Percentiles rank a stretch among this genome's conserved stretches.
Conservation (phyloP, 2,113 vertebrate species). For the Todiramphus chloris region DNA sequence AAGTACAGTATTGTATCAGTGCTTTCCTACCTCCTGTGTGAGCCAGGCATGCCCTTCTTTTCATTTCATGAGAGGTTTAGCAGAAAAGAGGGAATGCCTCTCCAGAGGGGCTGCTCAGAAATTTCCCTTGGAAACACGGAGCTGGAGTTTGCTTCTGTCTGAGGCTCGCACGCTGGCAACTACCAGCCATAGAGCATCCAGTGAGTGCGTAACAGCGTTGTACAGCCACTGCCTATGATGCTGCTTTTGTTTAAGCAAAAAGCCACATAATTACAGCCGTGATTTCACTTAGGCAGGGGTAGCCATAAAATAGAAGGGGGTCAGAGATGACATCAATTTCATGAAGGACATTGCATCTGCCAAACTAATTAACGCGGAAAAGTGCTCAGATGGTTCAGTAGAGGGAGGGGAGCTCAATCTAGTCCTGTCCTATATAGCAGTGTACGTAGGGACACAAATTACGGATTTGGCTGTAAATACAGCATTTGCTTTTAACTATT, state of each 20-base stretch:
- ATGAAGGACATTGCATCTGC: background rate
- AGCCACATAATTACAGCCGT: background rate
- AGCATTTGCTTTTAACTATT: background rate
- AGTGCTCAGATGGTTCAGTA: background rate
- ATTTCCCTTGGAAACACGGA: background rate
- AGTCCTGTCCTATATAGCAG: background rate
- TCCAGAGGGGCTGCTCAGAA: background rate
- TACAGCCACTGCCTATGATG: background rate
- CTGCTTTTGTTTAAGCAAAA: background rate
- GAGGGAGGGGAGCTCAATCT: background rate
- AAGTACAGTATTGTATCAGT: background rate
- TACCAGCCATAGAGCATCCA: background rate
- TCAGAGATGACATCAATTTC: background rate
- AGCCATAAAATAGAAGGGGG: background rate
- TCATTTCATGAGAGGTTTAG: accelerated
- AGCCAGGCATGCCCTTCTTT: background rate
- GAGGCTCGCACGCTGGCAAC: background rate
- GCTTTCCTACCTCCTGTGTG: accelerated
- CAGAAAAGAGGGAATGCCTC: background rate
- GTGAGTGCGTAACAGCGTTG: accelerated
- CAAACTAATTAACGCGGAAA: background rate
- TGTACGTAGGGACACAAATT: background rate
- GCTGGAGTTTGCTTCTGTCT: accelerated
- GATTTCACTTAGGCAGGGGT: background rate
- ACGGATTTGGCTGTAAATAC: background rate